These are phyloP conservation scores for Dufourea novaeangliae DNA, from an alignment of 1,140 invertebrate genomes.

Conservation along the genomic window DNA sequence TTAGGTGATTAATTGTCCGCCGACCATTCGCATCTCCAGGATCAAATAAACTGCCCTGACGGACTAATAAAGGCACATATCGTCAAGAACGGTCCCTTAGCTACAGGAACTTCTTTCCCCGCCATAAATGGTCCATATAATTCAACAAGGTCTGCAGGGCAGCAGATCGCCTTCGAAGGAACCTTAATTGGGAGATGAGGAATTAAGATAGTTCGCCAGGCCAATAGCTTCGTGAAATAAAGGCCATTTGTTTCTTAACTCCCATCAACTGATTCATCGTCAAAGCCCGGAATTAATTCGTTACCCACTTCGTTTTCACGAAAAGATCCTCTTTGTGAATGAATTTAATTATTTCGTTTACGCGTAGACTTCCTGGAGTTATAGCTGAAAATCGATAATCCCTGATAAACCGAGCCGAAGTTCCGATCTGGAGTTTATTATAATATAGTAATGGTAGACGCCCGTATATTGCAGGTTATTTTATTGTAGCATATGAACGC, in stretches of 20 bases:
- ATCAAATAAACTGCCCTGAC: constrained; percentile 44
- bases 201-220: constrained; percentile 63
- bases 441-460: too few species aligned
- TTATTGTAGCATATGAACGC: too few species aligned
- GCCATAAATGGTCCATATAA: constrained; percentile 67
- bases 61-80: constrained; percentile 66
- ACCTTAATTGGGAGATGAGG: constrained; percentile 62
- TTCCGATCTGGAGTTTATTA: too few species aligned
- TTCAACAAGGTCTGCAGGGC: constrained; percentile 42
- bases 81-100: constrained; percentile 32
- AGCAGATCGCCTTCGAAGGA: constrained; percentile 48
- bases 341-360: neutral
- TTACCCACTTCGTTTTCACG: constrained; percentile 3
- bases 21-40: constrained; percentile 14
- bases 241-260: constrained; percentile 56
- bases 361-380: neutral
- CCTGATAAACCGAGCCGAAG: too few species aligned
- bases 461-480: too few species aligned
- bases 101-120: constrained; percentile 37
- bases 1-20: constrained; percentile 3
- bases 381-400: neutral
- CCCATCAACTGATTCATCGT: constrained; percentile 50
- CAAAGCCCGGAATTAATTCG: constrained; percentile 46
- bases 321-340: neutral
- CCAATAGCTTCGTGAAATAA: constrained; percentile 55